phyloP scores from a whole-genome alignment of 2,888 invertebrate genomes.

The Thyatira batis region DNA sequence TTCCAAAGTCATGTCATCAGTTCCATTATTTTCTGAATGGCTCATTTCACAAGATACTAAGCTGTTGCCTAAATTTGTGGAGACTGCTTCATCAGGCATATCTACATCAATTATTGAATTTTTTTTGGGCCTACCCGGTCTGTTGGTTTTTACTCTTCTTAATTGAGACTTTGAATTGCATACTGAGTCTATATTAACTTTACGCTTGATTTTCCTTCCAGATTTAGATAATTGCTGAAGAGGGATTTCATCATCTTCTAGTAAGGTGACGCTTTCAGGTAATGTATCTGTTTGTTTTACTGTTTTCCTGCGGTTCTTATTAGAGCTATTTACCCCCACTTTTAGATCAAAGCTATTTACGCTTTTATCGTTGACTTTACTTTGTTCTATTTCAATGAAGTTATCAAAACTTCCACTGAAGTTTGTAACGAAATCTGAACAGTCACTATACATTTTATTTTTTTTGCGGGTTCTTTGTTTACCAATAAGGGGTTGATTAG shows the following conservation, averaged over 20 bases:
- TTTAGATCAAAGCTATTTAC: not conserved
- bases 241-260: not conserved
- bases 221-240: not conserved
- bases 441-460: not conserved
- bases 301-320: not conserved
- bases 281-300: not conserved
- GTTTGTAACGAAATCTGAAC: not conserved
- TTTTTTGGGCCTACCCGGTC: slow-evolving; percentile 12
- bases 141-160: slow-evolving; percentile 3
- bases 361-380: not conserved
- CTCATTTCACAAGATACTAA: not conserved
- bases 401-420: not conserved
- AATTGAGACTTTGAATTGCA: not conserved
- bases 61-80: not conserved
- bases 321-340: not conserved
- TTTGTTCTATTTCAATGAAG: not conserved
- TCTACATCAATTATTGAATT: not conserved
- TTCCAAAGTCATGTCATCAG: not conserved
- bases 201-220: slow-evolving; percentile 1
- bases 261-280: not conserved
- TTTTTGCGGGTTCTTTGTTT: not conserved
- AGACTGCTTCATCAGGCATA: not conserved
- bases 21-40: not conserved
- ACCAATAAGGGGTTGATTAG: not conserved
- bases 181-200: not conserved